phyloP scores from a whole-genome alignment of 2,113 vertebrate species.

The Pelvicachromis taeniatus region DNA sequence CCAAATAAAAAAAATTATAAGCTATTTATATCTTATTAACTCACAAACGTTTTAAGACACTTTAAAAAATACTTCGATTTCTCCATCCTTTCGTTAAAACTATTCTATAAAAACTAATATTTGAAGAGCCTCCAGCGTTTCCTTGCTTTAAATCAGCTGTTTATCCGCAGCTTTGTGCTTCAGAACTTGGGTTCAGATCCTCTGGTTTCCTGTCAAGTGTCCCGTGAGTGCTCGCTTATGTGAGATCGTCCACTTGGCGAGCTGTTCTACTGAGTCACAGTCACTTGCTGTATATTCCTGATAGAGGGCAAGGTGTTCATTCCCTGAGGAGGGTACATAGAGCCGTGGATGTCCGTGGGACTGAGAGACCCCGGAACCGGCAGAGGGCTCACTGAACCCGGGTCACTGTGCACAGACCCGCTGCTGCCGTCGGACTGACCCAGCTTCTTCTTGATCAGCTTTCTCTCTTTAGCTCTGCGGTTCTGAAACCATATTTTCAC shows the following conservation, averaged over 20 bases:
- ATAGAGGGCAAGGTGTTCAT: conserved; percentile 82
- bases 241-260: conserved; percentile 38
- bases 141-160: conserved; percentile 51
- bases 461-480: conserved; percentile 89
- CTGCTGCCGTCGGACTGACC: conserved; percentile 86
- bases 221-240: conserved; percentile 76
- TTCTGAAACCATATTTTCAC: conserved; percentile 98
- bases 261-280: conserved; percentile 76
- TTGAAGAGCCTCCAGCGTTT: conserved; percentile 76
- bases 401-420: conserved; percentile 87
- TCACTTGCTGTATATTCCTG: conserved; percentile 85
- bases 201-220: conserved; percentile 43
- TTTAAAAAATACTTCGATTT: conserved; percentile 57
- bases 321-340: conserved; percentile 77
- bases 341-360: conserved; percentile 74
- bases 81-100: conserved; percentile 58
- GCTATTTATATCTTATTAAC: conserved; percentile 76
- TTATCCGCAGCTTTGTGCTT: conserved; percentile 47
- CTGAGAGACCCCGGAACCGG: conserved; percentile 79
- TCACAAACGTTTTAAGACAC: conserved; percentile 71
- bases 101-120: conserved; percentile 75
- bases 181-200: conserved; percentile 40
- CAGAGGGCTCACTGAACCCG: conserved; percentile 86
- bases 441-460: conserved; percentile 92
- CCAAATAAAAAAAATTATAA: conserved; percentile 11